Conservation (phyloP, 2,113 vertebrate genomes). For the Aspidoscelis tigris region DNA sequence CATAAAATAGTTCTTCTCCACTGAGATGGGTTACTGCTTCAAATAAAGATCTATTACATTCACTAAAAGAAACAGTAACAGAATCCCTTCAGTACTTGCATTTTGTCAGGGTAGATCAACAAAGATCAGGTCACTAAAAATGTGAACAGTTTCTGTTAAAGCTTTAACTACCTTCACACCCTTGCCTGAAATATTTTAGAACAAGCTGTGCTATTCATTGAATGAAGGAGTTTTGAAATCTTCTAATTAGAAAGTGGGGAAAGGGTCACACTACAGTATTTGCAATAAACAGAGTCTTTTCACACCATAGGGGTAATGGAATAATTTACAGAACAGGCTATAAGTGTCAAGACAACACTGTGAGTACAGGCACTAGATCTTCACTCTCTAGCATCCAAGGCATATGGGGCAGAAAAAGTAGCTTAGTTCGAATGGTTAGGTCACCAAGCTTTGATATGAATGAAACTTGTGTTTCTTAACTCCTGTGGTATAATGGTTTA, state of each 20-base stretch:
- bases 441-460: background rate
- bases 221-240: background rate
- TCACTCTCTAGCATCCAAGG: background rate
- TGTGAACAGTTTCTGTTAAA: background rate
- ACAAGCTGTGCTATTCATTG: background rate
- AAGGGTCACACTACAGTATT: slow-evolving; percentile 31
- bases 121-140: background rate
- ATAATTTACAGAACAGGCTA: background rate
- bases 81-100: background rate
- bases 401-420: slow-evolving; percentile 4
- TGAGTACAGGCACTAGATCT: background rate
- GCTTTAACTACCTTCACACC: background rate
- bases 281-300: background rate
- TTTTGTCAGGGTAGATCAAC: too few relatives aligned
- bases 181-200: background rate
- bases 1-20: background rate
- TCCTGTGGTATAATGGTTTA: too few relatives aligned
- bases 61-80: background rate
- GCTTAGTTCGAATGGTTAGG: too few relatives aligned
- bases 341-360: background rate
- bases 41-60: background rate
- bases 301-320: background rate
- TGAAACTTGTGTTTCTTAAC: background rate
- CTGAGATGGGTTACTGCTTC: background rate
- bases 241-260: background rate